Conservation (phyloP, 2,797 vertebrate species). For the Pangasius larnaudii region DNA sequence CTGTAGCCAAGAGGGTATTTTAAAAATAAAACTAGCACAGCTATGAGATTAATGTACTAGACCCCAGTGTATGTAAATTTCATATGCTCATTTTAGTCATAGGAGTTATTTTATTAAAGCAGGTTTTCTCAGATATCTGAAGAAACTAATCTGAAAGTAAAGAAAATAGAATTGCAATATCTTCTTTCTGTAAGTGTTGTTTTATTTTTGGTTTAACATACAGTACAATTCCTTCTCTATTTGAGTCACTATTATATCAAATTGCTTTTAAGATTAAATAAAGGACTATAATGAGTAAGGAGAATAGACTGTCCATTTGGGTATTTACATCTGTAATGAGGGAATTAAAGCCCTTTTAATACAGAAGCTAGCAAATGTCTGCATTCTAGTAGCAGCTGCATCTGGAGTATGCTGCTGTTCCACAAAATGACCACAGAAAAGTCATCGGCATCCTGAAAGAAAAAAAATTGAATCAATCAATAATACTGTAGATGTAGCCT, state of each 20-base stretch:
- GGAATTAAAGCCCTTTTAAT: constrained; percentile 9
- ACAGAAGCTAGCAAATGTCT: background rate
- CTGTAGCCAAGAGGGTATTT: background rate
- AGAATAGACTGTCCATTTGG: constrained; percentile 1
- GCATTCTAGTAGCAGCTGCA: background rate
- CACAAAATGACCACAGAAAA: background rate
- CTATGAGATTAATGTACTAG: background rate
- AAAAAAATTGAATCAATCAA: background rate
- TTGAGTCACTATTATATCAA: background rate
- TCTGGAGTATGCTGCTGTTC: background rate
- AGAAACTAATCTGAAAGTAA: background rate
- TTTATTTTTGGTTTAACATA: background rate
- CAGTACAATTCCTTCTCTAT: background rate
- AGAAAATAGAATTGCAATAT: background rate
- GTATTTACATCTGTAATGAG: background rate
- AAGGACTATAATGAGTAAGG: background rate
- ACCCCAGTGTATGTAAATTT: background rate
- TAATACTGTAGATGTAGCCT: background rate
- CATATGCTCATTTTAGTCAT: background rate
- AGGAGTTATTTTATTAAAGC: background rate
- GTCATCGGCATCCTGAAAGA: background rate
- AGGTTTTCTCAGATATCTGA: background rate
- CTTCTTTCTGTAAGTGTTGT: background rate
- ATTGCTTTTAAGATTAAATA: constrained; percentile 10
- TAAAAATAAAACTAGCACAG: background rate